Evolutionary conservation across 2,797 vertebrate genomes (phyloP).

Genomic region (Yasuhikotakia modesta): DNA sequence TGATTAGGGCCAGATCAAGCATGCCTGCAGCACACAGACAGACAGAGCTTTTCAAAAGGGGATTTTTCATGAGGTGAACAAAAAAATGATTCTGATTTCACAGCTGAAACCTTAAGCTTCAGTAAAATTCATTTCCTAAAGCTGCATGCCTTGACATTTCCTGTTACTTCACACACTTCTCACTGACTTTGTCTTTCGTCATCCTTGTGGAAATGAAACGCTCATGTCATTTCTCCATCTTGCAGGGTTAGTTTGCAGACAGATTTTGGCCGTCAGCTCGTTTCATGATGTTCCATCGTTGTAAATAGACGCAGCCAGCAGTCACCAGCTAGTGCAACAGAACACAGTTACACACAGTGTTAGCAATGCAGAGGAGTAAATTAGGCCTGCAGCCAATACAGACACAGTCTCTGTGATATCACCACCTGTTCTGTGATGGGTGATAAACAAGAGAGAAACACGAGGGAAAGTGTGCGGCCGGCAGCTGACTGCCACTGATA

Average conservation of each 20-base stretch:
- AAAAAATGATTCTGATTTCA: too few relatives aligned
- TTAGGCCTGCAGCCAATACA: slow-evolving; percentile 31
- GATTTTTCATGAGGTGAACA: neutral
- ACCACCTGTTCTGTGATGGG: slow-evolving; percentile 51
- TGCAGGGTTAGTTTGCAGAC: neutral
- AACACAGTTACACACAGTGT: slow-evolving; percentile 1
- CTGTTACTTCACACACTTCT: too few relatives aligned
- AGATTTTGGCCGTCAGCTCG: neutral
- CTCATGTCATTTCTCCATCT: neutral
- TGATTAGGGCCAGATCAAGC: slow-evolving; percentile 50
- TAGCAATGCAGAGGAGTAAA: slow-evolving; percentile 43
- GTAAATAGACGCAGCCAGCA: slow-evolving; percentile 22
- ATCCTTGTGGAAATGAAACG: neutral
- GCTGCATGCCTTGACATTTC: too few relatives aligned
- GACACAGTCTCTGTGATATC: slow-evolving; percentile 18
- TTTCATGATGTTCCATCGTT: neutral
- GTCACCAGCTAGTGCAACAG: neutral
- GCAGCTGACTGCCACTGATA: neutral
- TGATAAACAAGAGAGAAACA: slow-evolving; percentile 8
- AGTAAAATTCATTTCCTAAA: too few relatives aligned
- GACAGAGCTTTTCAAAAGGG: slow-evolving; percentile 10
- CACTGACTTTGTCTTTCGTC: neutral
- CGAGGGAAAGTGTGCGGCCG: neutral
- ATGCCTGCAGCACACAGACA: neutral
- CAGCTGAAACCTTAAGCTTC: too few relatives aligned